phyloP scores from a whole-genome alignment of 1,140 invertebrate species.

The Sycobia sp. region DNA sequence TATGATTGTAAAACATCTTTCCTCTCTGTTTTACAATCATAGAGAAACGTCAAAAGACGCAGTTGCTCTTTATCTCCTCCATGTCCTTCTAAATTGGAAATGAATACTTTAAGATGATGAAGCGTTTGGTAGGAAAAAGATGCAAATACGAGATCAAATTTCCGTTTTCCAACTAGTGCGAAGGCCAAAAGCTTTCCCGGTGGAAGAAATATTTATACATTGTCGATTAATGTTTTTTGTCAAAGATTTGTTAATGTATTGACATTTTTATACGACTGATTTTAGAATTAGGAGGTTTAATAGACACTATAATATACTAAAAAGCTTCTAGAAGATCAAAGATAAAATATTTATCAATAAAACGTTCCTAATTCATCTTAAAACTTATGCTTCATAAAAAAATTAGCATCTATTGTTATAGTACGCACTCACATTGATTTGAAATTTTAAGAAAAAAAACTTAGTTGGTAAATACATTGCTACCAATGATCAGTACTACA shows the following conservation, averaged over 20 bases:
- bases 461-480: too few species aligned
- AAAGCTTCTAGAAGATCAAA: not conserved
- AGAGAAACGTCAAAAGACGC: constrained; percentile 44
- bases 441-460: too few species aligned
- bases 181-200: not conserved
- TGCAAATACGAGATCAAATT: constrained; percentile 21
- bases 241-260: not conserved
- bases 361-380: not conserved
- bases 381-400: too few species aligned
- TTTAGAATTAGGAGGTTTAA: not conserved
- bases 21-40: not conserved
- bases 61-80: too few species aligned
- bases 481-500: too few species aligned
- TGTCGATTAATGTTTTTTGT: not conserved
- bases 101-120: constrained; percentile 1
- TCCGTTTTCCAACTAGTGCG: not conserved
- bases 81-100: not conserved
- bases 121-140: constrained; percentile 2
- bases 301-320: too few species aligned
- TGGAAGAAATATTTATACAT: too few species aligned
- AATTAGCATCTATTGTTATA: too few species aligned
- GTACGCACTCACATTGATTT: too few species aligned
- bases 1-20: too few species aligned
- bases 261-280: not conserved
- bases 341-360: not conserved